Evolutionary conservation across 2,888 invertebrate species (phyloP), one percentile per base, ranked within the genome.

Genomic region (Dynastes hyllus): DNA sequence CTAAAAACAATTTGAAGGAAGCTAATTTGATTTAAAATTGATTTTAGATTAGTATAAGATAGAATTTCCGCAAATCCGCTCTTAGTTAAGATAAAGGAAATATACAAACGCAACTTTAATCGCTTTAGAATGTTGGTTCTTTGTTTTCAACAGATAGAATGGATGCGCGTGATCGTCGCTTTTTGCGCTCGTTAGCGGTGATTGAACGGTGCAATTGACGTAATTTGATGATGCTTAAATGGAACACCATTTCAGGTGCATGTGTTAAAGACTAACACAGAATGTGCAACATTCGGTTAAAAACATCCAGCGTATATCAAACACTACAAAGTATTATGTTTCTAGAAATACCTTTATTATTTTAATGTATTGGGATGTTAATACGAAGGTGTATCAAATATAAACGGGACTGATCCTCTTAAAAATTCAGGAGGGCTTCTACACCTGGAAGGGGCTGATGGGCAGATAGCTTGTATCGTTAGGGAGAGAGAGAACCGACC

Each of bases 21-120:
- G 27, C 45, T 61, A 61, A 61, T 75, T 75, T 75, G 61, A 61
- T 61, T 61, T 61, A 61, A 63, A 73, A 75, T 61, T 40, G 73
- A 61, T 45, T 75, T 13, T 27, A 45, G 45, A 63, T 75, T 61
- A 58, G 58, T 61, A 63, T 61, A 61, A 32, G 22, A 63, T 63
- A 75, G 55, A 45, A 61, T 27, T 75, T 58, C 40, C n/a, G 40
- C 29, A 69, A 73, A 73, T 73, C 58, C 40, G 61, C 13, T 8
- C 61, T 61, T 73, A 58, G 45, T 75, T 61, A 61, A 58, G 27
- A 61, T 63, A 75, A 63, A 27, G n/a, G 13, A 61, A 40, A 75
- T 61, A 61, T 45, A 45, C 45, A 61, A 61, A 61, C 16, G 73
- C 40, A 45, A 75, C 61, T 75, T 75, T 75, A 75, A 61, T 75